Conservation (phyloP, 1,140 invertebrate genomes). For the Nixonia krombeini region DNA sequence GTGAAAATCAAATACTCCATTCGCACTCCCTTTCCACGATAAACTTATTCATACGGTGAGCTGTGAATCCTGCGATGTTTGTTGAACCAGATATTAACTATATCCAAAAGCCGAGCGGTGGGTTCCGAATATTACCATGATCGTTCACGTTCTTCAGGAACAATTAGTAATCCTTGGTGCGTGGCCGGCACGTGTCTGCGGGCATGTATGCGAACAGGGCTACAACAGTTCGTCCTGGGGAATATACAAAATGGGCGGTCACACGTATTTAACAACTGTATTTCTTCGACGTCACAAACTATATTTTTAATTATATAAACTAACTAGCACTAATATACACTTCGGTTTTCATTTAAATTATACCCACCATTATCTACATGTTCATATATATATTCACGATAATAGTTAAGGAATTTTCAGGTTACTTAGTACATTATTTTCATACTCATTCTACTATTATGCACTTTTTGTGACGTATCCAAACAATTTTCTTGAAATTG, state of each 20-base stretch:
- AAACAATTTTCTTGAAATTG: too few species aligned
- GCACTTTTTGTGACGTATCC: too few species aligned
- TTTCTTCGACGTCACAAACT: slow-evolving; percentile 26
- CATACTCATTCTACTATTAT: too few species aligned
- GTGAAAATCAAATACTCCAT: slow-evolving; percentile 67
- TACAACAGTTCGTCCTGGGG: slow-evolving; percentile 37
- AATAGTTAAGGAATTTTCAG: too few species aligned
- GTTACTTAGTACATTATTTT: too few species aligned
- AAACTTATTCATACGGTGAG: slow-evolving; percentile 58
- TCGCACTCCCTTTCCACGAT: slow-evolving; percentile 43
- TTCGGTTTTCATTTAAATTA: too few species aligned
- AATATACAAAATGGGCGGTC: slow-evolving; percentile 29
- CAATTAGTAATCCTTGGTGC: slow-evolving; percentile 69
- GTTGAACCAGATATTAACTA: slow-evolving; percentile 67
- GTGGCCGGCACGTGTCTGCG: slow-evolving; percentile 60
- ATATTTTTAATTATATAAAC: slow-evolving; percentile 31
- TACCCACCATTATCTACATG: too few species aligned
- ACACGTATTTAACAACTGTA: slow-evolving; percentile 25
- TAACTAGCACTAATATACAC: too few species aligned
- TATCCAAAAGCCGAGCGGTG: slow-evolving; percentile 58
- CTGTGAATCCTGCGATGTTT: slow-evolving; percentile 59
- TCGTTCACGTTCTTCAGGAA: slow-evolving; percentile 60
- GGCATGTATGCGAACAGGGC: slow-evolving; percentile 42
- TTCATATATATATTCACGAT: too few species aligned
- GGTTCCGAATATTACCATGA: slow-evolving; percentile 64